Percentiles rank a stretch among this genome's conserved stretches.
Conservation (phyloP, 2,113 vertebrate species). For the Reinhardtius hippoglossoides region DNA sequence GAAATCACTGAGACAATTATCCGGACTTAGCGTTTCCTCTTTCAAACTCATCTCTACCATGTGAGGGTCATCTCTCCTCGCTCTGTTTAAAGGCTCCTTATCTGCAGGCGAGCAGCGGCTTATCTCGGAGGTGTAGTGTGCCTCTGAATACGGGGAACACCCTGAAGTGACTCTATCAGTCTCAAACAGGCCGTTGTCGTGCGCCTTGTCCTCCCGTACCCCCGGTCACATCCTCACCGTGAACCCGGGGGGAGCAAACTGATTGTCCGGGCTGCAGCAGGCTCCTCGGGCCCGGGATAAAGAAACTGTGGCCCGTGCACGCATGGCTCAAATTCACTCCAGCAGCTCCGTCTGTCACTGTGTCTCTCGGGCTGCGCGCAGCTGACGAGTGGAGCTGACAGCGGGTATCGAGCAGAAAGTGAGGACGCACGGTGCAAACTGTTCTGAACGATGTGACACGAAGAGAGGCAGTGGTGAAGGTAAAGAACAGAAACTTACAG, state of each 20-base stretch:
- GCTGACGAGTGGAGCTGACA: background rate
- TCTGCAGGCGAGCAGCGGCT: constrained; percentile 83
- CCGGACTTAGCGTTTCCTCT: constrained; percentile 23
- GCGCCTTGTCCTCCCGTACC: constrained; percentile 66
- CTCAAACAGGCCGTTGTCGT: constrained; percentile 73
- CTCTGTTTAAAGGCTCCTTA: constrained; percentile 76
- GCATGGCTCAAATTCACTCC: background rate
- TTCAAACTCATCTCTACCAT: constrained; percentile 15
- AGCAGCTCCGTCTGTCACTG: background rate
- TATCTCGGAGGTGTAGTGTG: constrained; percentile 84
- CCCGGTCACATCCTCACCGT: constrained; percentile 51
- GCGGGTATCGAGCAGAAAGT: too few relatives aligned
- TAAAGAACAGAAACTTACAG: constrained; percentile 17
- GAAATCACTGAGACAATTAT: constrained; percentile 24
- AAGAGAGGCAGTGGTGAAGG: background rate
- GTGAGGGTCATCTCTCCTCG: constrained; percentile 20
- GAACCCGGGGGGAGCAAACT: background rate
- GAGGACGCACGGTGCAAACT: background rate
- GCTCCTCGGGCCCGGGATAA: background rate
- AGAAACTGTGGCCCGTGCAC: background rate
- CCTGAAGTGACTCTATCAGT: constrained; percentile 82
- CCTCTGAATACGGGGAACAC: constrained; percentile 80
- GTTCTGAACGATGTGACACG: background rate
- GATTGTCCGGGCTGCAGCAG: constrained; percentile 2
- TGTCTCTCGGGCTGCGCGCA: background rate